Evolutionary conservation across 2,888 invertebrate species (phyloP).

Genomic region (Scaptomyza reducta): DNA sequence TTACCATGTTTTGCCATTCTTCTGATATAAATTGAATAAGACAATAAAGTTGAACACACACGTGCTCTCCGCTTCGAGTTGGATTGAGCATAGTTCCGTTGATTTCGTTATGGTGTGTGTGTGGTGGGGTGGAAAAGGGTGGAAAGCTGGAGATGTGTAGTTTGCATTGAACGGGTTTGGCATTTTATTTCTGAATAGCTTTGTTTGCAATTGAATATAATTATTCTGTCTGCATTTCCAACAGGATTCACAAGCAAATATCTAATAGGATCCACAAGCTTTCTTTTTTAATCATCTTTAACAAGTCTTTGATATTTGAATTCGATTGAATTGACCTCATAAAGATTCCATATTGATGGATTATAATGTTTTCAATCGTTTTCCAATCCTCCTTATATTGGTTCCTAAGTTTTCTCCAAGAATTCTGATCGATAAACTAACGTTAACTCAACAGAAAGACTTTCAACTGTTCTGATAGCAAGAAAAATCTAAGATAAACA

Average conservation of each 20-base stretch:
- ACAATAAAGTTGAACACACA: background rate
- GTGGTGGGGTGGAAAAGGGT: background rate
- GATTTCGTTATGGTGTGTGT: too few relatives aligned
- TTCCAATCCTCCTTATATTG: too few relatives aligned
- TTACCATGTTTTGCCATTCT: too few relatives aligned
- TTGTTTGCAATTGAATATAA: too few relatives aligned
- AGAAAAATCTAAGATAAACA: background rate
- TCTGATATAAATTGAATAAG: conserved; percentile 3
- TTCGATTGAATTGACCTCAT: too few relatives aligned
- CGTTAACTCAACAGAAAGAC: background rate
- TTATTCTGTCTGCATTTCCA: background rate
- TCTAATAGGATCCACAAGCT: background rate
- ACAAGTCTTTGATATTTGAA: too few relatives aligned
- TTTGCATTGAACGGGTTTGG: background rate
- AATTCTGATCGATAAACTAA: background rate
- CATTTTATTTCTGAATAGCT: too few relatives aligned
- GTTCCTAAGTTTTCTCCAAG: too few relatives aligned
- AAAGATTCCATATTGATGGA: too few relatives aligned
- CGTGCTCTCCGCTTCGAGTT: background rate
- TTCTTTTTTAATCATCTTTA: background rate
- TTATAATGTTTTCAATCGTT: too few relatives aligned
- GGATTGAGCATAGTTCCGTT: background rate
- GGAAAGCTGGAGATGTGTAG: background rate
- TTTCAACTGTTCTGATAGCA: too few relatives aligned
- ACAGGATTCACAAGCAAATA: background rate